phyloP scores from a whole-genome alignment of 2,113 vertebrate genomes.

The Heterochromis multidens region DNA sequence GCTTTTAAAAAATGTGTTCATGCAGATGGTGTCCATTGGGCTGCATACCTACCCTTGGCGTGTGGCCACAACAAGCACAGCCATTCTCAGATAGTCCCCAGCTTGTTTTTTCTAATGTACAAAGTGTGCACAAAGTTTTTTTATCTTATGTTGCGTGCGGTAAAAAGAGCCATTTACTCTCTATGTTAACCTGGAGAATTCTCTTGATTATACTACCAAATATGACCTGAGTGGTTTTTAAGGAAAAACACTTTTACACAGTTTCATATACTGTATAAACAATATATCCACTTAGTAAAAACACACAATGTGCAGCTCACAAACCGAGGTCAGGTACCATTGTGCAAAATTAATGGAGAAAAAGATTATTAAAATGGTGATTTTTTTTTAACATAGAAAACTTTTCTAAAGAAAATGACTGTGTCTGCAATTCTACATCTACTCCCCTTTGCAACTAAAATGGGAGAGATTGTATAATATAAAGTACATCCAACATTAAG shows the following conservation, averaged over 20 bases:
- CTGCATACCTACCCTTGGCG: conserved; percentile 77
- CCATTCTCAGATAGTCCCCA: conserved; percentile 74
- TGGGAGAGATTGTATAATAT: conserved; percentile 21
- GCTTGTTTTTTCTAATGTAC: conserved; percentile 70
- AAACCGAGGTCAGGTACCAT: not conserved
- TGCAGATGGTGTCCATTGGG: conserved; percentile 81
- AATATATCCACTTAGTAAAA: conserved; percentile 1
- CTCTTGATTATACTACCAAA: conserved; percentile 49
- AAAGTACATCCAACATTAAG: conserved; percentile 48
- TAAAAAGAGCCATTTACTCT: conserved; percentile 60
- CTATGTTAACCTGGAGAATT: conserved; percentile 50
- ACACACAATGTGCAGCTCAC: conserved; percentile 13
- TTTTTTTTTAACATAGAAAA: not conserved
- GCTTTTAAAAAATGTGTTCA: conserved; percentile 66
- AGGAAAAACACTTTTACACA: conserved; percentile 17
- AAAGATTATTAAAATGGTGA: not conserved
- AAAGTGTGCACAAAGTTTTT: conserved; percentile 70
- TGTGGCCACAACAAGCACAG: conserved; percentile 74
- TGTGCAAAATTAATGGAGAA: conserved; percentile 12
- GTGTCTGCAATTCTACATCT: not conserved
- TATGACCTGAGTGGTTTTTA: conserved; percentile 11
- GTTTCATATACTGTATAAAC: not conserved
- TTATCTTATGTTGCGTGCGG: conserved; percentile 62
- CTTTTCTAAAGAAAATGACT: not conserved
- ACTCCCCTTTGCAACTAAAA: not conserved